A percentile compares a stretch with the other conserved stretches of the same genome.
Evolutionary conservation across 2,888 invertebrate species (phyloP).

Genomic region (Chalcis sispes): DNA sequence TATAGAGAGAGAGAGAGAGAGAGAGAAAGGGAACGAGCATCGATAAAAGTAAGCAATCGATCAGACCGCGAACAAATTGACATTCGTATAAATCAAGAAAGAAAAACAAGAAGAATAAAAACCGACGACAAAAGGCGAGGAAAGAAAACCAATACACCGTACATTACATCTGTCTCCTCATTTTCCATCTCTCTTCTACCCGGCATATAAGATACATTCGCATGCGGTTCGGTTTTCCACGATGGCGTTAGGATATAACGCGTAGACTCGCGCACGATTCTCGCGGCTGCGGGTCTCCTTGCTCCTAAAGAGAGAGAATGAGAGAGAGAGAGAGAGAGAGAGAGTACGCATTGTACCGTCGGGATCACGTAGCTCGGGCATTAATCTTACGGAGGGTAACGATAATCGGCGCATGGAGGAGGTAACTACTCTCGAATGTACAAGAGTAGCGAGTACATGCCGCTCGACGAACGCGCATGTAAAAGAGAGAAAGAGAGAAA

Average conservation of each 20-base stretch:
- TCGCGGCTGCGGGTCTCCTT: no score
- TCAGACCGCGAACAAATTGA: conserved; percentile 26
- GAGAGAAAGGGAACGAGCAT: no score
- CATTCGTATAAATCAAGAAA: background rate
- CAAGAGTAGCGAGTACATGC: no score
- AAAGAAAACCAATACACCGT: conserved; percentile 10
- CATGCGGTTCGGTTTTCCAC: no score
- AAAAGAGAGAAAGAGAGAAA: no score
- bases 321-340: no score
- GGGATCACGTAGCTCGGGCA: conserved; percentile 45
- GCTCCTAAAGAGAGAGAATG: no score
- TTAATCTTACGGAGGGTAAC: conserved; percentile 40
- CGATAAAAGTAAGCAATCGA: background rate
- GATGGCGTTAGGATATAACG: background rate
- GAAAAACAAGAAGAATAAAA: background rate
- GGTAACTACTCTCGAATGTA: background rate
- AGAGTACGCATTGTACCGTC: conserved; percentile 22
- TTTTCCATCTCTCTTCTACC: background rate
- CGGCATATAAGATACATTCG: no score
- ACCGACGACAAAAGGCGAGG: background rate
- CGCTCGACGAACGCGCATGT: no score
- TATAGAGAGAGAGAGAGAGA: no score
- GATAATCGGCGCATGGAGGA: conserved; percentile 22
- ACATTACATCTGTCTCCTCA: background rate
- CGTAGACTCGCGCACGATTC: background rate